Base-by-base conservation (phyloP, 2,888 invertebrate species). In the Hyppa rectilinea region DNA sequence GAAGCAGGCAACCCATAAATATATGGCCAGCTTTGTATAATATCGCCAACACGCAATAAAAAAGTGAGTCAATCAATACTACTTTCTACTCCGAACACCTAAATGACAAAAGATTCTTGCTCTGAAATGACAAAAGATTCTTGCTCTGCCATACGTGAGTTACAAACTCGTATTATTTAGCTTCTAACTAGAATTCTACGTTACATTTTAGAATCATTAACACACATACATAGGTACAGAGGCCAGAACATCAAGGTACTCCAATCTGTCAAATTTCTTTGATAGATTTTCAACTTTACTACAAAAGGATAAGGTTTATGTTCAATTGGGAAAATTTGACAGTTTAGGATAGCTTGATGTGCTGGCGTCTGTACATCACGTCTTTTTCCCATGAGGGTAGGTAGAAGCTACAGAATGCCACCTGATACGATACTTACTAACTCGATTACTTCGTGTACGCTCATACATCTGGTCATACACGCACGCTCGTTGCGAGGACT, bases 201-300 rank as follows among this genome's bases (percentile, higher is more conserved):
- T 10, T 34, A 34, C 49, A 63, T 1, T 34, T 50, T 34, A 78
- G 23, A 71, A 59, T 59, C 23, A 77, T 53, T 36, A 59, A 29
- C 38, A 53, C 34, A 53, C 14, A 17, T 50, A 29, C 4, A 53
- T 2, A n/a, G n/a, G n/a, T n/a, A n/a, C n/a, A n/a, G n/a, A n/a
- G n/a, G n/a, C n/a, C n/a, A n/a, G n/a, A n/a, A n/a, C n/a, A n/a
- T n/a, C n/a, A n/a, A n/a, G n/a, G n/a, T n/a, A n/a, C n/a, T n/a
- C n/a, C n/a, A n/a, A n/a, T n/a, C n/a, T n/a, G n/a, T n/a, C n/a
- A n/a, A n/a, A n/a, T n/a, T n/a, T n/a, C n/a, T n/a, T n/a, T n/a
- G n/a, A n/a, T n/a, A n/a, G n/a, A n/a, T n/a, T n/a, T n/a, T n/a
- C n/a, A n/a, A n/a, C n/a, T n/a, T n/a, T n/a, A n/a, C n/a, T n/a